A percentile compares a stretch with the other conserved stretches of the same genome.
Conservation (phyloP, 2,113 vertebrate genomes). For the Paradisaea rubra region DNA sequence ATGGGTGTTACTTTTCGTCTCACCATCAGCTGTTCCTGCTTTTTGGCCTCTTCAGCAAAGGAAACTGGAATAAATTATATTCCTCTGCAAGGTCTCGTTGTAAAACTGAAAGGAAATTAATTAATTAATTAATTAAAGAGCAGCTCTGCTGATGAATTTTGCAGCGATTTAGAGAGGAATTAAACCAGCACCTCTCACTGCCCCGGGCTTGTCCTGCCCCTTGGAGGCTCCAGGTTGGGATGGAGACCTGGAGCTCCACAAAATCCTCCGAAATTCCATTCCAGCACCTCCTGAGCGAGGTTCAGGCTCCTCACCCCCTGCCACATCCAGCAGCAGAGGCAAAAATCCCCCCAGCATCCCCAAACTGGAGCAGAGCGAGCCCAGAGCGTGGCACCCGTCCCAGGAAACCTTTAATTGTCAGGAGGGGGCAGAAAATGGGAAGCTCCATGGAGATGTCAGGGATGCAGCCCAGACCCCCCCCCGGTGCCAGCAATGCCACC, state of each 20-base stretch:
- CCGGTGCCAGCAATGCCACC: accelerated
- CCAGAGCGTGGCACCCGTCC: background rate
- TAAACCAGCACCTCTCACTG: accelerated
- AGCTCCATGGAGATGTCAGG: accelerated
- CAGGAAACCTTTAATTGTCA: background rate
- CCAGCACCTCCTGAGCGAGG: background rate
- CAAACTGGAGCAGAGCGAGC: background rate
- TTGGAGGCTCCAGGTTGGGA: background rate
- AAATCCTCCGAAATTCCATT: background rate
- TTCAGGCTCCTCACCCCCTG: accelerated
- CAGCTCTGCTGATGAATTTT: background rate
- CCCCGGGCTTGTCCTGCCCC: accelerated
- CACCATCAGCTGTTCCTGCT: background rate
- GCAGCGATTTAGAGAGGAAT: background rate
- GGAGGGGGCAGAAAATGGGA: accelerated
- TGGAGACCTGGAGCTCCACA: background rate
- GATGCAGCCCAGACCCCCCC: background rate
- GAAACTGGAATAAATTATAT: background rate
- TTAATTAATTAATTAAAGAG: background rate
- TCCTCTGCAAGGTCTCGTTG: background rate
- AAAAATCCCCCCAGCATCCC: background rate
- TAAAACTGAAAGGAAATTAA: background rate
- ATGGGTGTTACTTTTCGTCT: background rate
- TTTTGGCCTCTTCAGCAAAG: background rate
- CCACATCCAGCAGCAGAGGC: background rate